These are phyloP conservation scores for Sarcophaga caerulescens DNA, from an alignment of 2,888 invertebrate genomes.

Conservation along the genomic window DNA sequence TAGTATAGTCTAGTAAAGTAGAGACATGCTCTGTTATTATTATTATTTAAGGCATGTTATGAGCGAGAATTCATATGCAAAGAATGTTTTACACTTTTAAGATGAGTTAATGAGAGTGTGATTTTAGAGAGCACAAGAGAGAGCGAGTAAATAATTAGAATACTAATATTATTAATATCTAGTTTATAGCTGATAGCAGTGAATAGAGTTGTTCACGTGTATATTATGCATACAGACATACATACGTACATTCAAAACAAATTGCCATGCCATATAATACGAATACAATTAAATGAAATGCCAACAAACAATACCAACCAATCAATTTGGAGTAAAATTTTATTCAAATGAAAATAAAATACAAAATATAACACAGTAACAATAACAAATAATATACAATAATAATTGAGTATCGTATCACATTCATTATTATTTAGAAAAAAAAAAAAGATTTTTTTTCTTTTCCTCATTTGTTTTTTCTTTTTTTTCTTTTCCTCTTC, in stretches of 20 bases:
- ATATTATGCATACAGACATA: not conserved
- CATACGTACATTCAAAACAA: conserved; percentile 25
- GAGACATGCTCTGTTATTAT: not conserved
- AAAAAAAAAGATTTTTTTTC: not conserved
- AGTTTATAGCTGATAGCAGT: not conserved
- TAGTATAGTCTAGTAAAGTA: no score
- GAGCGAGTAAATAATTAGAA: conserved; percentile 31
- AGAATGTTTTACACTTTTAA: no score
- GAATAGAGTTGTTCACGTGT: not conserved
- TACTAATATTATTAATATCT: conserved; percentile 24
- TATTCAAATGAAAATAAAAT: conserved; percentile 35
- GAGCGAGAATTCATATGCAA: not conserved
- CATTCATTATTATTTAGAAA: conserved; percentile 8
- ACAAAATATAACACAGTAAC: conserved; percentile 18
- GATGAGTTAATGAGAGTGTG: not conserved
- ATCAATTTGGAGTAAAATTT: conserved; percentile 63
- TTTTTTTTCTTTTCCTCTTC: no score
- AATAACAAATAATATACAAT: not conserved
- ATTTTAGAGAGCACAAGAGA: not conserved
- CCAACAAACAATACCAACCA: conserved; percentile 51
- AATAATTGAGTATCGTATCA: conserved; percentile 43
- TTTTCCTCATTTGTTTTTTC: not conserved
- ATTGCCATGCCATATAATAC: conserved; percentile 31
- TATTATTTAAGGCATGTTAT: not conserved
- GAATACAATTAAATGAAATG: conserved; percentile 42